These are phyloP conservation scores for Netelia inedita DNA, from an alignment of 2,888 invertebrate genomes.

Conservation along the genomic window DNA sequence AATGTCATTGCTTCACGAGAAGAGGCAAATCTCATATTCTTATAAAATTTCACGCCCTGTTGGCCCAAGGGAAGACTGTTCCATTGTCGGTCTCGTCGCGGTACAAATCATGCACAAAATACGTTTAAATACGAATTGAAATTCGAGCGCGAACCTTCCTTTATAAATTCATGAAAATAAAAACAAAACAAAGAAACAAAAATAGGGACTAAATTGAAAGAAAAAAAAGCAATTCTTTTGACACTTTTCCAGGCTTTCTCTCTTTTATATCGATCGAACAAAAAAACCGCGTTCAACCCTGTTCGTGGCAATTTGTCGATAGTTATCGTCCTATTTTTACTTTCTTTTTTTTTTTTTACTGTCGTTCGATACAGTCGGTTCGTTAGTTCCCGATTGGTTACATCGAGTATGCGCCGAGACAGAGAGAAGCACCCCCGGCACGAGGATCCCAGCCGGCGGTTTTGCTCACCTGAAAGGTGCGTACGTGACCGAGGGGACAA, in stretches of 20 bases:
- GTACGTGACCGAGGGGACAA: conserved; percentile 87
- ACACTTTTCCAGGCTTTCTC: not conserved
- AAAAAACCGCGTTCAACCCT: too few species aligned
- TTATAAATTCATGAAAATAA: not conserved
- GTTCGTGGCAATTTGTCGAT: too few species aligned
- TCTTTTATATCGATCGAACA: not conserved
- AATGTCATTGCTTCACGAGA: conserved; percentile 41
- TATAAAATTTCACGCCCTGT: conserved; percentile 46
- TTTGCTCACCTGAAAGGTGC: conserved; percentile 86
- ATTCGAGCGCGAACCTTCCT: not conserved
- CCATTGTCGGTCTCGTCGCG: conserved; percentile 63
- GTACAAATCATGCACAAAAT: not conserved
- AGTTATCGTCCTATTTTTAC: too few species aligned
- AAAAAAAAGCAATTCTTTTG: not conserved
- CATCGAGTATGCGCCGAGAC: not conserved
- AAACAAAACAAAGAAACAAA: not conserved
- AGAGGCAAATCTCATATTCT: conserved; percentile 54
- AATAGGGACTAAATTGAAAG: not conserved
- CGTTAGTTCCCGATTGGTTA: conserved; percentile 4
- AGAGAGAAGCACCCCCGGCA: not conserved
- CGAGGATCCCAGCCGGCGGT: not conserved
- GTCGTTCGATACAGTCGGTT: conserved; percentile 9
- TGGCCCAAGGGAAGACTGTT: conserved; percentile 55
- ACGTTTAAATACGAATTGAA: conserved; percentile 32
- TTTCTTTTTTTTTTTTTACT: not conserved